Base-by-base conservation (phyloP, 2,113 vertebrate species). In the Upupa epops region DNA sequence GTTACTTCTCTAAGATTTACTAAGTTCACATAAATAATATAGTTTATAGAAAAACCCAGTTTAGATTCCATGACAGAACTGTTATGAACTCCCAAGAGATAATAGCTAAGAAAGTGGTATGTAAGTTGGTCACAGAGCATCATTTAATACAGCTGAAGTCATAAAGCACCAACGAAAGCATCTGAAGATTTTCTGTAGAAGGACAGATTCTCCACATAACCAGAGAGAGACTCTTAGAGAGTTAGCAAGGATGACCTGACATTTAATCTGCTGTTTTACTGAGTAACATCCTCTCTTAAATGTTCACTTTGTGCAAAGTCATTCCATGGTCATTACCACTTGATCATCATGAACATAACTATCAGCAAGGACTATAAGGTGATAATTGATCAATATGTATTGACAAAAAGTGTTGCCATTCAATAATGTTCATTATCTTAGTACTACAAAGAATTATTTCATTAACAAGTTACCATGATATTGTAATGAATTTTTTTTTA, bases 261-360 rank as follows among this genome's bases (percentile, higher is more conserved):
- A 85, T 96, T 94, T 96, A 95, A 96, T 94, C 81, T 90, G 75
- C 11, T 92, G 78, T 92, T 95, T 95, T 88, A 92, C 73, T 86
- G 73, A 34, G 25, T 86, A 94, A 76, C 25, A 75, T 95, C 59
- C 13, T 32, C 78, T 95, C 93, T 58, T 87, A 92, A 96, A 94
- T 61, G 55, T 83, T 95, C 83, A 72, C 72, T 77, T 70, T 88
- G 90, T 89, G 80, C 77, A 77, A 96, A 92, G 91, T 92, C 46
- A 61, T 74, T 96, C 94, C 72, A 77, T 79, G 90, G 91, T 84
- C 80, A 72, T 83, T 65, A 89, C 34, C 60, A 88, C 66, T 93
- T 94, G 90, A 91, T 94, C 80, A 89, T 46, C 84, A 59, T 48
- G 83, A 86, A 86, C 28, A 12, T 13, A 17, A 88, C 87, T 89